phyloP scores from a whole-genome alignment of 1,140 invertebrate genomes.

The Oscheius sp. region DNA sequence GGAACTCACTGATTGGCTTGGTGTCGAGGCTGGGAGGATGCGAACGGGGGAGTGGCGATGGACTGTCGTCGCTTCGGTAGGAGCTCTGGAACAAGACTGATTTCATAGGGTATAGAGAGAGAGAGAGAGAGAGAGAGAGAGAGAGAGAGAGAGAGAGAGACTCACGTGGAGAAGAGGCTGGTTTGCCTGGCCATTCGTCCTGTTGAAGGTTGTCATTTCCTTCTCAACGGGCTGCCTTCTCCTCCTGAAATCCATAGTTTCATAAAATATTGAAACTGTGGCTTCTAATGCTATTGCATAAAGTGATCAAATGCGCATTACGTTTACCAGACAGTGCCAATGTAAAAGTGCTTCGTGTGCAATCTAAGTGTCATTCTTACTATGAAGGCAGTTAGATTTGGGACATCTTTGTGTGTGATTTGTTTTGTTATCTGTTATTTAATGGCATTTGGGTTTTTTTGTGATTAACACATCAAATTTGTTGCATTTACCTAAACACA shows the following conservation, averaged over 20 bases:
- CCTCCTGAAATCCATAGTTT: not conserved
- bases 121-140: not conserved
- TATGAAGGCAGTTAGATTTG: not conserved
- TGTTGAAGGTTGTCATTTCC: slow-evolving; percentile 21
- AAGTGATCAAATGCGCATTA: not conserved
- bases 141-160: not conserved
- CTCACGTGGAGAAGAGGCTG: not conserved
- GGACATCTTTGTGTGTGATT: too few species aligned
- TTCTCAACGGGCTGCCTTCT: slow-evolving; percentile 5
- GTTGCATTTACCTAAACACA: not conserved
- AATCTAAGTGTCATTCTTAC: not conserved
- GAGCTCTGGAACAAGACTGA: not conserved
- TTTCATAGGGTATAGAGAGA: too few species aligned
- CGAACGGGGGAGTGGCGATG: not conserved
- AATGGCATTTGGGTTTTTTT: not conserved
- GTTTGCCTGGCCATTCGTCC: slow-evolving; percentile 4
- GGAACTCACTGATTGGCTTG: slow-evolving; percentile 18
- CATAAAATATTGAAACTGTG: not conserved
- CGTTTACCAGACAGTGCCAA: not conserved
- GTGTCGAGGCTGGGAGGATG: slow-evolving; percentile 7
- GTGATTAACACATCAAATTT: not conserved
- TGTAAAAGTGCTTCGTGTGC: too few species aligned
- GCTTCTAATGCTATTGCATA: not conserved
- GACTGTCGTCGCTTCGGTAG: not conserved
- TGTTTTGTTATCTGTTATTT: too few species aligned